Percentiles rank a stretch among this genome's conserved stretches.
Evolutionary conservation across 2,113 vertebrate species (phyloP).

Genomic region (Marmota monax): DNA sequence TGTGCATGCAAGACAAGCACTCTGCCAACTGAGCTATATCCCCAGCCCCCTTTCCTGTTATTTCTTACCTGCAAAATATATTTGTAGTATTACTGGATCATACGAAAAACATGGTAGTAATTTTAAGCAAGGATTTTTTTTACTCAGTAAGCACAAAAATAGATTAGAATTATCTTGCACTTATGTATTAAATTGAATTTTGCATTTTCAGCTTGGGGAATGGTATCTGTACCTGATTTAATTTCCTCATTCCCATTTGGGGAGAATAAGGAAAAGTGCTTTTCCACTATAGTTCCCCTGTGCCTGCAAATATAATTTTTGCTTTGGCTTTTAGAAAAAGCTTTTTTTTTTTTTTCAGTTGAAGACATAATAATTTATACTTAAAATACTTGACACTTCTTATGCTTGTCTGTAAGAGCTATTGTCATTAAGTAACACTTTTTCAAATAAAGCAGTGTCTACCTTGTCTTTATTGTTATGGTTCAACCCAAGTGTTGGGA

Average conservation of each 20-base stretch:
- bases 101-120: neutral
- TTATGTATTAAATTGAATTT: constrained; percentile 17
- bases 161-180: neutral
- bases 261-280: constrained; percentile 2
- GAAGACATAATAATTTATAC: constrained; percentile 36
- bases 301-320: neutral
- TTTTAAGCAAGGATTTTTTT: constrained; percentile 12
- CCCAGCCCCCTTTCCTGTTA: too few relatives aligned
- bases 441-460: neutral
- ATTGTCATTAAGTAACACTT: neutral
- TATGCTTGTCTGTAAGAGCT: constrained; percentile 8
- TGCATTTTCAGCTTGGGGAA: neutral
- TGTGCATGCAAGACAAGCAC: too few relatives aligned
- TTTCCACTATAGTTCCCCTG: neutral
- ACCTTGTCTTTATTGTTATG: neutral
- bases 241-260: constrained; percentile 4
- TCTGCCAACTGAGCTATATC: too few relatives aligned
- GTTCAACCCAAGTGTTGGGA: neutral
- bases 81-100: neutral
- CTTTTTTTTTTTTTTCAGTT: constrained; percentile 1
- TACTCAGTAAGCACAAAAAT: constrained; percentile 19
- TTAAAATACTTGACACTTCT: constrained; percentile 31
- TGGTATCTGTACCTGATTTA: constrained; percentile 1
- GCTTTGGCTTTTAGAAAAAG: constrained; percentile 8
- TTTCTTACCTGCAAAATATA: neutral